Conservation (phyloP, 64 coral and sea anemone genomes). For the Stylophora pistillata region DNA sequence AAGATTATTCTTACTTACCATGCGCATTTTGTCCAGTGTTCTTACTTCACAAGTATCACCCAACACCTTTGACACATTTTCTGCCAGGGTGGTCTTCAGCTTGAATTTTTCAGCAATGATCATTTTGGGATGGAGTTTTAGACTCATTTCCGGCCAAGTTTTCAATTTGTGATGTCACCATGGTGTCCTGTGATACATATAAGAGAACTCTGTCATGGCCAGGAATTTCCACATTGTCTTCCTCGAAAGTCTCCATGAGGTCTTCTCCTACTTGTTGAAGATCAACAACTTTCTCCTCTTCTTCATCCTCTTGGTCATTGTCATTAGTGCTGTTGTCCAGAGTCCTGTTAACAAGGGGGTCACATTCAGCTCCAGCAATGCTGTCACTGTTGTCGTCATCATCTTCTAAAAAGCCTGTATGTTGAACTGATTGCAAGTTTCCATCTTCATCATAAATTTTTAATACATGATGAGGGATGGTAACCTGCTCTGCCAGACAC, state of each 20-base stretch:
- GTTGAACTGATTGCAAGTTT: conserved; percentile 1
- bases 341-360: background rate
- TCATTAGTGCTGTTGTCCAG: background rate
- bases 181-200: background rate
- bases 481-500: conserved; percentile 6
- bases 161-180: background rate
- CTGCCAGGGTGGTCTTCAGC: conserved; percentile 29
- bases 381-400: background rate
- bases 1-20: background rate
- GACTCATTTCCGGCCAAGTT: background rate
- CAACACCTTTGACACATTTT: conserved; percentile 47
- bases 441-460: conserved; percentile 48
- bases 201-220: background rate
- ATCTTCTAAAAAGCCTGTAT: conserved; percentile 53
- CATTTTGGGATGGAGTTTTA: background rate
- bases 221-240: background rate
- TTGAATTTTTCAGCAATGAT: background rate
- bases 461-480: conserved; percentile 30
- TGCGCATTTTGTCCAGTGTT: conserved; percentile 24
- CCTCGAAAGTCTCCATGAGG: background rate
- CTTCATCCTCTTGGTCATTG: background rate
- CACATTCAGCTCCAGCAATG: background rate
- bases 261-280: conserved; percentile 3
- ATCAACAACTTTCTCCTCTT: background rate
- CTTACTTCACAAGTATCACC: conserved; percentile 28